A percentile compares a stretch with the other conserved stretches of the same genome.
These are phyloP conservation scores for Struthidea cinerea DNA, from an alignment of 2,113 vertebrate species.

Conservation along the genomic window DNA sequence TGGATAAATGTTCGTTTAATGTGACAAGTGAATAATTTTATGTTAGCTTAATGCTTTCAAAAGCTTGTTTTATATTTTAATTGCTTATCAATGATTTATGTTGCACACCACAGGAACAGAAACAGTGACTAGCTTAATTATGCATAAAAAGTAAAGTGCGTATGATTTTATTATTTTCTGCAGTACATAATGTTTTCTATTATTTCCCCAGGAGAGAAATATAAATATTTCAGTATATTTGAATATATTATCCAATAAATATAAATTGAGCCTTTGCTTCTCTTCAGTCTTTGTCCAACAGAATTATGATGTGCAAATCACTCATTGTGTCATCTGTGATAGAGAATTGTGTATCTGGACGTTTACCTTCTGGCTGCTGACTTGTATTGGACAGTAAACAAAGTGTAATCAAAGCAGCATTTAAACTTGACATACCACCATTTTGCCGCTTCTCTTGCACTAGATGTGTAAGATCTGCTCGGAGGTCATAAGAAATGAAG, in stretches of 20 bases:
- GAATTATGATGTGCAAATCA: background rate
- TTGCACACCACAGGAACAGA: background rate
- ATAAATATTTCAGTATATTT: background rate
- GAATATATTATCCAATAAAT: background rate
- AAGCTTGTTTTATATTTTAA: background rate
- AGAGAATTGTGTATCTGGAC: background rate
- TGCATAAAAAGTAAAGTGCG: background rate
- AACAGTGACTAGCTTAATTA: background rate
- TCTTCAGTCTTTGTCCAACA: background rate
- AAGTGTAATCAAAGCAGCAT: background rate
- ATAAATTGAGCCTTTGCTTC: background rate
- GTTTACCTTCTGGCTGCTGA: background rate
- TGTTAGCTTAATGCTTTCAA: conserved; percentile 3
- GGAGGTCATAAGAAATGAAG: background rate
- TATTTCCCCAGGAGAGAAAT: background rate
- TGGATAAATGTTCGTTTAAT: conserved; percentile 12
- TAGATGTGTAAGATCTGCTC: background rate
- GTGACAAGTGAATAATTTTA: background rate
- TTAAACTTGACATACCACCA: background rate
- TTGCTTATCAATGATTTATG: conserved; percentile 11
- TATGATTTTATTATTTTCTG: background rate
- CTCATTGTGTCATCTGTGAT: background rate
- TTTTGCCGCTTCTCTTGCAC: background rate
- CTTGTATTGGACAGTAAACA: background rate
- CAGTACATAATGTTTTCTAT: background rate